phyloP scores from a whole-genome alignment of 2,888 invertebrate genomes.

The Drosophila lacicola region DNA sequence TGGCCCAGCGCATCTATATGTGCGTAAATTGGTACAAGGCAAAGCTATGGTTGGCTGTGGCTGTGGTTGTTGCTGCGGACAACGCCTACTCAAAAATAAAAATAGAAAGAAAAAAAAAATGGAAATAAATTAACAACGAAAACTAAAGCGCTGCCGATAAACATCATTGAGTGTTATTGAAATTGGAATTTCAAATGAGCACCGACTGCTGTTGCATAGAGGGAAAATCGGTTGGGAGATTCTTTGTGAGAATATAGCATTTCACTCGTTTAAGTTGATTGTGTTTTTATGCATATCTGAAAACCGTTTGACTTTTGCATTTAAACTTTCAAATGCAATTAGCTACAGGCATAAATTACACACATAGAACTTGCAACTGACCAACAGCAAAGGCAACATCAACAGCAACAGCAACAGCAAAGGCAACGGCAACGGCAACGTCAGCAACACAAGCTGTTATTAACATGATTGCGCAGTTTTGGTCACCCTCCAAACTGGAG shows the following conservation, averaged over 20 bases:
- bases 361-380: constrained; percentile 63
- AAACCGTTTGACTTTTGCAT: constrained; percentile 81
- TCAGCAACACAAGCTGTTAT: constrained; percentile 66
- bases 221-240: constrained; percentile 28
- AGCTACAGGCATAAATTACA: constrained; percentile 75
- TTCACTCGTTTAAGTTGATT: constrained; percentile 56
- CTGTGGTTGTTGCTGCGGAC: constrained; percentile 50
- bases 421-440: constrained; percentile 44
- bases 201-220: constrained; percentile 15
- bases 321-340: constrained; percentile 79
- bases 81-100: constrained; percentile 73
- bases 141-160: constrained; percentile 60
- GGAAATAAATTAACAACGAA: constrained; percentile 18
- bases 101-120: constrained; percentile 33
- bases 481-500: constrained; percentile 61
- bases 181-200: constrained; percentile 80
- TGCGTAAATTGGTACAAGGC: constrained; percentile 81
- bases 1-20: constrained; percentile 65
- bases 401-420: constrained; percentile 39
- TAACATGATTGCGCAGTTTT: constrained; percentile 73
- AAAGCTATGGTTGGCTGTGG: constrained; percentile 35
- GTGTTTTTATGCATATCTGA: constrained; percentile 71
- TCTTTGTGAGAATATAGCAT: constrained; percentile 56
- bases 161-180: constrained; percentile 79
- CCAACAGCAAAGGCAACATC: constrained; percentile 50